Evolutionary conservation across 2,888 invertebrate genomes (phyloP), one percentile per base, ranked within the genome.

Genomic region (Carterocephalus palaemon): DNA sequence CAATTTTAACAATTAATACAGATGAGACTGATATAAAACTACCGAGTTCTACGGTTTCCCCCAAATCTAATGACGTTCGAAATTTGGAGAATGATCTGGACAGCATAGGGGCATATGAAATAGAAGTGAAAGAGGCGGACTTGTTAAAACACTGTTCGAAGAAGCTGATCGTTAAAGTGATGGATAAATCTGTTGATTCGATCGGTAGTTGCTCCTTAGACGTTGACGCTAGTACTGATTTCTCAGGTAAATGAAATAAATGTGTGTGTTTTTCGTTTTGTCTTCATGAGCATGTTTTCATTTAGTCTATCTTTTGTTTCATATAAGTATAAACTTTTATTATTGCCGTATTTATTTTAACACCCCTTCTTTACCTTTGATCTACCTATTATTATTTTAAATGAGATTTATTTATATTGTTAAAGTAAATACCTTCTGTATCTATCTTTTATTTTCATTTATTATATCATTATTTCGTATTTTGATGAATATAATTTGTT

Each of bases 151-250:
- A 67, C 23, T 62, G 70, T 43, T 55, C 66, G 0, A 86, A 81
- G 50, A 74, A 83, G 29, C 59, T 86, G 32, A 79, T 81, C 2
- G 87, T 87, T 4, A 87, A 89, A 78, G 85, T 84, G 51, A 92
- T 92, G 92, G 92, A 92, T 83, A 90, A 91, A 59, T 93, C 93
- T 15, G 90, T 92, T 80, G 95, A 95, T 78, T 95, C 95, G 45
- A 95, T 95, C 65, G 95, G 95, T 63, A 93, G 93, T 85, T 95
- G 95, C 83, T 95, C 95, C 58, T 87, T 95, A 67, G 95, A 95
- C 78, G 93, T 93, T 76, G 94, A 95, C 68, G 92, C 92, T 46
- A 90, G 92, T 67, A 91, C 91, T 49, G 92, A 92, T 66, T 89
- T 91, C 66, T 90, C 92, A 92, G 92, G 92, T 92, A 92, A 86